phyloP scores from a whole-genome alignment of 2,113 vertebrate genomes.

The Rousettus leschenaultii region DNA sequence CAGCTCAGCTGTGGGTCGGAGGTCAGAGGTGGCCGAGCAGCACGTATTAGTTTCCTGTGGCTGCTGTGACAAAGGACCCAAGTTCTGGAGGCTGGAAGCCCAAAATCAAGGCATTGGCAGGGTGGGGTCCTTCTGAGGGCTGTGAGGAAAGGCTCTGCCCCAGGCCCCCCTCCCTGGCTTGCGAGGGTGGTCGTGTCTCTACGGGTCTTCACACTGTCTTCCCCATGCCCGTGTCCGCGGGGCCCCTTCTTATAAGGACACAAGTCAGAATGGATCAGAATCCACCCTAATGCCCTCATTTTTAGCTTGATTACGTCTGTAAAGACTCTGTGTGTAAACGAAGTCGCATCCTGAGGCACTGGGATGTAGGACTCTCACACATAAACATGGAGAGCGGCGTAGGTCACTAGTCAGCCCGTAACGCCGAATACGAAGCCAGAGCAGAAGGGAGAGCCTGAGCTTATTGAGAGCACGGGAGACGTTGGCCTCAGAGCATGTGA shows the following conservation, averaged over 20 bases:
- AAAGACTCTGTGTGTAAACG: not conserved
- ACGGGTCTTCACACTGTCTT: not conserved
- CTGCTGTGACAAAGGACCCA: not conserved
- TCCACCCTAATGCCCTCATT: not conserved
- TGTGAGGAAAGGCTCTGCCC: not conserved
- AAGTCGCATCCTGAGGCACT: not conserved
- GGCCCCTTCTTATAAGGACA: not conserved
- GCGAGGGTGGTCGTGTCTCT: not conserved
- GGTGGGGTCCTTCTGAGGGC: not conserved
- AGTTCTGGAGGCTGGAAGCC: not conserved
- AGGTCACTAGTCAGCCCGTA: not conserved
- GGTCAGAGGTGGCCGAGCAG: not conserved
- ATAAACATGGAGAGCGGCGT: not conserved
- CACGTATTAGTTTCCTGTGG: not conserved
- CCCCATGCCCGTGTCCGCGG: not conserved
- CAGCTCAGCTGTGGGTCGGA: not conserved
- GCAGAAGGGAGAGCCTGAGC: not conserved
- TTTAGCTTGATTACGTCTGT: not conserved
- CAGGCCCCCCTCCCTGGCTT: not conserved
- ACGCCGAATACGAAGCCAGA: not conserved
- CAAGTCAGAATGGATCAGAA: not conserved
- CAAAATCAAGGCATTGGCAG: not conserved
- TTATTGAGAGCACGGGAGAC: not conserved
- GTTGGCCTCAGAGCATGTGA: fast-evolving
- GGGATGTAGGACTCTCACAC: too few species aligned